phyloP scores from a whole-genome alignment of 2,113 vertebrate species.

The Phylloscopus trochilus region DNA sequence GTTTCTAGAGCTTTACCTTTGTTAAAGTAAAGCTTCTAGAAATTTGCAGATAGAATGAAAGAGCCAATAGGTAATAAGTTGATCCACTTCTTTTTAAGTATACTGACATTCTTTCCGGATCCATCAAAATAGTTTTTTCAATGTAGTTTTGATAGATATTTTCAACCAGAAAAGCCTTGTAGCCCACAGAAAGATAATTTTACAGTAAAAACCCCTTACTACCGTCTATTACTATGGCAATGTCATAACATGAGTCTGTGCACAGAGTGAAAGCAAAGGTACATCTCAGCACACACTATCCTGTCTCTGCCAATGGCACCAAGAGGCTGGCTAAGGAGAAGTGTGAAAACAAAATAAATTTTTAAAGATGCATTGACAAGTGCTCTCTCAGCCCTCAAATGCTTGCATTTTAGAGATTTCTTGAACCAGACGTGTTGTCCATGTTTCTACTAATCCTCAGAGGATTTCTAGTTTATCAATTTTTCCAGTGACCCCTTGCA shows the following conservation, averaged over 20 bases:
- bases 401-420: background rate
- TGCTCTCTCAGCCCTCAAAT: background rate
- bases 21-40: background rate
- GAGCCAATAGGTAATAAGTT: background rate
- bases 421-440: background rate
- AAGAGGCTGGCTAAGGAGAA: background rate
- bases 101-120: background rate
- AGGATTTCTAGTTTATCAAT: background rate
- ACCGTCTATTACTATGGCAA: background rate
- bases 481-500: background rate
- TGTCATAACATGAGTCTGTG: background rate
- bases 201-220: accelerated
- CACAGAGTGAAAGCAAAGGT: background rate
- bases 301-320: background rate
- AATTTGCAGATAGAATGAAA: background rate
- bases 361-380: background rate
- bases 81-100: background rate
- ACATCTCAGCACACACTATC: background rate
- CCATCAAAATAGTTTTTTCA: background rate
- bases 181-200: background rate
- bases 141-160: background rate
- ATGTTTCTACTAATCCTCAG: background rate
- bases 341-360: background rate
- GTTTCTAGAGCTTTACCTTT: background rate
- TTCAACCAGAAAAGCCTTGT: background rate